Conservation (phyloP, 2,113 vertebrate genomes). For the Scolopax mira region DNA sequence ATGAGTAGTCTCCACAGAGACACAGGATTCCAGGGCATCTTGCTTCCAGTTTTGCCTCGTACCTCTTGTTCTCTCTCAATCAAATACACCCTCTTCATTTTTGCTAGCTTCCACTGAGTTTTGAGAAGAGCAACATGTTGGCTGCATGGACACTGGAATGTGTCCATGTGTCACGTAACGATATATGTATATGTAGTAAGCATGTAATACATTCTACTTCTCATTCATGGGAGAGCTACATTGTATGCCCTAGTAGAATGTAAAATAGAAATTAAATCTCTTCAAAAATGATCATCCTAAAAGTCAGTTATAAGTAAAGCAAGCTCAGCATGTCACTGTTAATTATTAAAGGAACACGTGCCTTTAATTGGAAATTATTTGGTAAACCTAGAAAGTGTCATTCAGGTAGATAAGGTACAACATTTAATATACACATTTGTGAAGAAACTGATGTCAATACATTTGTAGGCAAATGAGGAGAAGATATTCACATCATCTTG, state of each 20-base stretch:
- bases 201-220: background rate
- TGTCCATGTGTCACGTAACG: too few relatives aligned
- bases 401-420: background rate
- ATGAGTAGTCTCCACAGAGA: background rate
- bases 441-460: background rate
- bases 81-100: conserved; percentile 20
- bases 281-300: background rate
- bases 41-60: background rate
- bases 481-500: background rate
- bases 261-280: background rate
- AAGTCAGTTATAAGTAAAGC: background rate
- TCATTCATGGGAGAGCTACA: background rate
- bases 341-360: background rate
- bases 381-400: background rate
- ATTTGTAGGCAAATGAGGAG: background rate
- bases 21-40: background rate
- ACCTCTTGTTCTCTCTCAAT: background rate
- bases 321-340: background rate
- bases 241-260: background rate
- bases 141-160: background rate
- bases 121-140: conserved; percentile 11
- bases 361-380: background rate
- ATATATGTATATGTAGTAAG: background rate
- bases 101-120: conserved; percentile 16
- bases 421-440: background rate